phyloP scores from a whole-genome alignment of 2,797 vertebrate genomes.

The Cossypha niveicapilla region DNA sequence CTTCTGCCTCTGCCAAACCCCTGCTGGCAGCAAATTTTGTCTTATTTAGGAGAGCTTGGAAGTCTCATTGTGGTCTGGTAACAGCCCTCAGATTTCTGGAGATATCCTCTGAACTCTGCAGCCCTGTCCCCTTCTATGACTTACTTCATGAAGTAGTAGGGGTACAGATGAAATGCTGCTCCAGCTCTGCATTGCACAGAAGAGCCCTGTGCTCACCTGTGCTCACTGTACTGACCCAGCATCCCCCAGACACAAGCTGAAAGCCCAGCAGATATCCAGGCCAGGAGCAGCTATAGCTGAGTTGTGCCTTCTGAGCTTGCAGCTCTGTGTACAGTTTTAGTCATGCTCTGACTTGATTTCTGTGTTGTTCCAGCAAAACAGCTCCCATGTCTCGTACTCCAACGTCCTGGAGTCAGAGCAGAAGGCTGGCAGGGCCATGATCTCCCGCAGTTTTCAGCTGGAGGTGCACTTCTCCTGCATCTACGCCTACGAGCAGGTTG shows the following conservation, averaged over 20 bases:
- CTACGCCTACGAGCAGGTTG: constrained; percentile 55
- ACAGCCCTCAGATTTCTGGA: not conserved
- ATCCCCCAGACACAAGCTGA: not conserved
- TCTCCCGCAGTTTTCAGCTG: constrained; percentile 37
- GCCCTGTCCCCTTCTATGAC: not conserved
- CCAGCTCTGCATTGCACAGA: not conserved
- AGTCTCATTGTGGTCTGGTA: not conserved
- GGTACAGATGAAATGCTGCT: not conserved
- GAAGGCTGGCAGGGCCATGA: not conserved
- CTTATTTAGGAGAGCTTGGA: not conserved
- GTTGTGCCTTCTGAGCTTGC: not conserved
- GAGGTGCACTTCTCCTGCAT: constrained; percentile 60
- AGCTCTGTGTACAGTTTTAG: not conserved
- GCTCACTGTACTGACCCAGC: not conserved
- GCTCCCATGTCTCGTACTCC: constrained; percentile 46
- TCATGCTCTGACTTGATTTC: not conserved
- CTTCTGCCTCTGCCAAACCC: not conserved
- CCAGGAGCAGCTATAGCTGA: not conserved
- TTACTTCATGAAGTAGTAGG: not conserved
- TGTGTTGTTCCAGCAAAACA: constrained; percentile 55
- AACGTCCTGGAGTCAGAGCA: not conserved
- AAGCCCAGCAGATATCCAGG: not conserved
- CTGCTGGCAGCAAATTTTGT: not conserved
- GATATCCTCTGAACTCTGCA: not conserved
- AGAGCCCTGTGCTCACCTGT: not conserved